A percentile compares a stretch with the other conserved stretches of the same genome.
Conservation (phyloP, 2,797 vertebrate species). For the Leptoclinus maculatus region DNA sequence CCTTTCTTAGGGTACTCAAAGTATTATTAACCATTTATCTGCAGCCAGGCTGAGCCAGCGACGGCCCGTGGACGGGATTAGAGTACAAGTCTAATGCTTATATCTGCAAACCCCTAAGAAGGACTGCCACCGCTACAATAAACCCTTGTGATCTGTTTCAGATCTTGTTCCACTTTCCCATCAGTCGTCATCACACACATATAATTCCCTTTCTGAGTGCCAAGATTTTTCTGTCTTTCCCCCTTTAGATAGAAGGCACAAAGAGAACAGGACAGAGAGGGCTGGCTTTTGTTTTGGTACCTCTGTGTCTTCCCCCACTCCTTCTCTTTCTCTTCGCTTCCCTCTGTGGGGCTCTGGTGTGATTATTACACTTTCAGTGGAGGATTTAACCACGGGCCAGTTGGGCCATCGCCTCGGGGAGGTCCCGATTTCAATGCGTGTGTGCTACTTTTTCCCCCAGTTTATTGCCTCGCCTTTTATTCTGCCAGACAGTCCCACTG, state of each 20-base stretch:
- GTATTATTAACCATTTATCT: slow-evolving; percentile 69
- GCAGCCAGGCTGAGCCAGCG: slow-evolving; percentile 38
- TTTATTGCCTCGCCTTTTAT: slow-evolving; percentile 90
- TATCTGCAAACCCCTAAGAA: slow-evolving; percentile 78
- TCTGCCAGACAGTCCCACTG: slow-evolving; percentile 88
- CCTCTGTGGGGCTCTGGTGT: slow-evolving; percentile 83
- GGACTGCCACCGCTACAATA: slow-evolving; percentile 68
- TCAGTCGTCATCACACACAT: slow-evolving; percentile 78
- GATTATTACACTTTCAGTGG: slow-evolving; percentile 91
- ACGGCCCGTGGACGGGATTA: slow-evolving; percentile 73
- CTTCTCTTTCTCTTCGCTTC: slow-evolving; percentile 65
- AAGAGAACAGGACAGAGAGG: slow-evolving; percentile 82
- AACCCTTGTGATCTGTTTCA: slow-evolving; percentile 77
- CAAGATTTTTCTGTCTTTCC: slow-evolving; percentile 63
- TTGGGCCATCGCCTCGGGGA: slow-evolving; percentile 89
- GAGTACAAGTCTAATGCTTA: slow-evolving; percentile 61
- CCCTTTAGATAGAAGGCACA: slow-evolving; percentile 76
- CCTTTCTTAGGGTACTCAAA: slow-evolving; percentile 47
- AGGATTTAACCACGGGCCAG: slow-evolving; percentile 90
- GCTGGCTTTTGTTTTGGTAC: slow-evolving; percentile 85
- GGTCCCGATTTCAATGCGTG: slow-evolving; percentile 85
- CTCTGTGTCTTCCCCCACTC: slow-evolving; percentile 72
- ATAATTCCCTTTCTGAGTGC: slow-evolving; percentile 76
- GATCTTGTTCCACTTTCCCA: slow-evolving; percentile 75
- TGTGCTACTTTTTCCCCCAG: slow-evolving; percentile 84